Conservation (phyloP, 2,888 invertebrate species). For the Flabesymbios commensalis region DNA sequence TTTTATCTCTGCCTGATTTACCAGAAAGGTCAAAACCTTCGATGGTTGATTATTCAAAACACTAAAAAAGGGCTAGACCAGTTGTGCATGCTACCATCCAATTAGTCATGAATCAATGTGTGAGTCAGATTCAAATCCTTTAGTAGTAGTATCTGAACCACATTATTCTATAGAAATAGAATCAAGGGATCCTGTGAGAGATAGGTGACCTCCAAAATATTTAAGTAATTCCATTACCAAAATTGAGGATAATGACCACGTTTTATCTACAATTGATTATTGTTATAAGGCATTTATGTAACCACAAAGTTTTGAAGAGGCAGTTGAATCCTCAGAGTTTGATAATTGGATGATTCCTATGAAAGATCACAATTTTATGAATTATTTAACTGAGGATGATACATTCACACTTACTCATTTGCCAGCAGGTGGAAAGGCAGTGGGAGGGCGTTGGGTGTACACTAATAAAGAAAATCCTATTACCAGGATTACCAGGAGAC, state of each 20-base stretch:
- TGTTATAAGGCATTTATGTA: conserved; percentile 6
- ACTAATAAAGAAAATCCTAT: conserved; percentile 19
- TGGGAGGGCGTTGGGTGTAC: conserved; percentile 6
- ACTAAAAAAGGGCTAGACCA: no score
- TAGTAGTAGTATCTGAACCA: no score
- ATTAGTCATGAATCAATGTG: no score
- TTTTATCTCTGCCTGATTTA: no score
- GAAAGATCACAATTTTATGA: conserved; percentile 4
- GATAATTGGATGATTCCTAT: background rate
- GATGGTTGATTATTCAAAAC: no score
- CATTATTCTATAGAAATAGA: no score
- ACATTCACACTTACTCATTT: background rate
- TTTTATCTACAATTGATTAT: background rate
- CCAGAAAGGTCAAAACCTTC: no score
- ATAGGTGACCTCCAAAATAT: background rate
- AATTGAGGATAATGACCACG: background rate
- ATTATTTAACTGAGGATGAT: conserved; percentile 1
- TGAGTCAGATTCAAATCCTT: no score
- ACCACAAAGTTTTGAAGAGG: background rate
- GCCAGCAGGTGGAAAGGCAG: background rate
- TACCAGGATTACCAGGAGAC: conserved; percentile 34
- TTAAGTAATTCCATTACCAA: background rate
- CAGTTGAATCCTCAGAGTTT: background rate
- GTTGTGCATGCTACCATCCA: no score
- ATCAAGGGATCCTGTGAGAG: background rate